Conservation (phyloP, 2,113 vertebrate species). For the Engraulis encrasicolus region DNA sequence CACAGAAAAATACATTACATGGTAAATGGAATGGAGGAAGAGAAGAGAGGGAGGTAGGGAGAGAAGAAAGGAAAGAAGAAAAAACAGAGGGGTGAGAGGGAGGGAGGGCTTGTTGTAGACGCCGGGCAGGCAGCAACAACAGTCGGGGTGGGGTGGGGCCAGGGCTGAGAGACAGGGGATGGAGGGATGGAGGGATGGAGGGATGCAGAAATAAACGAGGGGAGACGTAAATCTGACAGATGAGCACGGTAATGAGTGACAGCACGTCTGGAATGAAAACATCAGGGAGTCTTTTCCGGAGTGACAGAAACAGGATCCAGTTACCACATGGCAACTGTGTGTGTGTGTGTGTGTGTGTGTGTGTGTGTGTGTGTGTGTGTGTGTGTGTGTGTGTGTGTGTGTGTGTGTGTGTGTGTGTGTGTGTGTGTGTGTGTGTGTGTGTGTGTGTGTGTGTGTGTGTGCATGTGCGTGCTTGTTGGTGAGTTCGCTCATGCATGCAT, state of each 20-base stretch:
- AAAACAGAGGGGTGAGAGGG: too few species aligned
- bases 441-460: neutral
- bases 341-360: conserved; percentile 17
- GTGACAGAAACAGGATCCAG: conserved; percentile 37
- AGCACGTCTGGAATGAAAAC: conserved; percentile 53
- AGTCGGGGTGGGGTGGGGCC: neutral
- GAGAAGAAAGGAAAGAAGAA: too few species aligned
- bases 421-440: neutral
- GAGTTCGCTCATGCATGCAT: too few species aligned
- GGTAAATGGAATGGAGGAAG: neutral
- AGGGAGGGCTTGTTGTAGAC: neutral
- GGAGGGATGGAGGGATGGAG: neutral
- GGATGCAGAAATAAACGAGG: neutral
- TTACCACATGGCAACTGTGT: conserved; percentile 15
- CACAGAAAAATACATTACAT: conserved; percentile 1
- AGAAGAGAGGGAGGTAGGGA: neutral
- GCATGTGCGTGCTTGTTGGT: neutral
- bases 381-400: neutral
- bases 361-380: neutral
- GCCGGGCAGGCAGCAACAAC: neutral
- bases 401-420: neutral
- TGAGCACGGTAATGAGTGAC: conserved; percentile 57
- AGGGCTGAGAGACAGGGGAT: neutral
- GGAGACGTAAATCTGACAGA: conserved; percentile 54
- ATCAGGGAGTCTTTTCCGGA: conserved; percentile 45